Conservation (phyloP, 1,140 invertebrate species). For the Zaprionus africanus region DNA sequence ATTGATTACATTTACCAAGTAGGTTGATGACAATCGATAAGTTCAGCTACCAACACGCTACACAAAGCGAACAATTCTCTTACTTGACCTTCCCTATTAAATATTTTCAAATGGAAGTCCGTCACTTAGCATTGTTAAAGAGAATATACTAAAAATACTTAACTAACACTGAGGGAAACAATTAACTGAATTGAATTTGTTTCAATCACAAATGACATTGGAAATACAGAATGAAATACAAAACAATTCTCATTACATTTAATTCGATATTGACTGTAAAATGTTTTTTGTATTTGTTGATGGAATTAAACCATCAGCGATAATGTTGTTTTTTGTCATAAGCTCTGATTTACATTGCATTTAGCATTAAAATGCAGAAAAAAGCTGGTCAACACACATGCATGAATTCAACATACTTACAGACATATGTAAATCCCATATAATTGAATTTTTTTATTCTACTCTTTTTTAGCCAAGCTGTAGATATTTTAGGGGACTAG, state of each 20-base stretch:
- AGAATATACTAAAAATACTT: neutral
- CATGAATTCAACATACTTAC: no score
- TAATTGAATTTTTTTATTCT: no score
- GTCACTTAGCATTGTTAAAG: neutral
- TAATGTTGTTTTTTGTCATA: conserved; percentile 2
- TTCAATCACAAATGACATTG: neutral
- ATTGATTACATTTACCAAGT: neutral
- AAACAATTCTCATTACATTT: neutral
- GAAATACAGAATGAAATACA: neutral
- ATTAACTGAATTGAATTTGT: neutral
- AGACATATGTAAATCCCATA: no score
- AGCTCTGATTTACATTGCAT: neutral
- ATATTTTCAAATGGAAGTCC: neutral
- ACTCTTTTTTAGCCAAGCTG: neutral
- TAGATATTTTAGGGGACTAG: no score
- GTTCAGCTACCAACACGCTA: neutral
- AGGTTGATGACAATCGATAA: conserved; percentile 18
- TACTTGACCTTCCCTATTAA: neutral
- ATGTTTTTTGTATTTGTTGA: neutral
- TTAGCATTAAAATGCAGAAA: neutral
- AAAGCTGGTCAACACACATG: neutral
- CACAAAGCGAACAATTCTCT: neutral
- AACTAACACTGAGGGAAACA: neutral
- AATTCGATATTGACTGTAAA: neutral
- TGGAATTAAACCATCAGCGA: neutral